Base-by-base conservation (phyloP, 2,888 invertebrate genomes). In the Protophormia terraenovae region DNA sequence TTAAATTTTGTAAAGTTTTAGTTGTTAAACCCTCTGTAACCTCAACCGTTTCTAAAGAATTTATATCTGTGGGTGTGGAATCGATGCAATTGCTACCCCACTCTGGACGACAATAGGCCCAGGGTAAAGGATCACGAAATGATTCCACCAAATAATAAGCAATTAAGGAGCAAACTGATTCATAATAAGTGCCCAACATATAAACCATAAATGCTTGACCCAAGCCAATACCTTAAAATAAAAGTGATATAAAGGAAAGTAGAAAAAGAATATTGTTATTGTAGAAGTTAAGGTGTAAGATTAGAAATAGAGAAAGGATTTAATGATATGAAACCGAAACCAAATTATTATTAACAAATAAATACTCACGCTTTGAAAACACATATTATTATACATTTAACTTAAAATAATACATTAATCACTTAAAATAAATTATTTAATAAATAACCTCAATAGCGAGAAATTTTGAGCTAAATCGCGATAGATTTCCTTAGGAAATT, bases 101-200 rank as follows among this genome's bases (percentile, higher is more conserved):
- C 82, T 93, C 93, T 2, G 92, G 89, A 45, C 93, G 91, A 88
- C 95, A 95, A 19, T 91, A 89, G 0, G 95, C 91, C 96, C 96
- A 96, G 8, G 96, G 96, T 72, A 96, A 91, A n/a, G 93, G 93
- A 3, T 93, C 88, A 67, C 93, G 93, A 90, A 95, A 95, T 24
- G 95, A 95, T 81, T 94, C 93, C 80, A 94, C 90, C 87, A 96
- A 93, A 90, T 95, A 96, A 89, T 93, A 94, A 35, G 94, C 90
- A 16, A 95, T 94, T 77, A 95, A 89, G 2, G 95, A 95, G 64
- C 90, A 90, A 84, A 92, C 88, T 35, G 94, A 94, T 86, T 94
- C 94, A 90, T 96, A 96, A 89, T 95, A 96, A 32, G 95, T 94
- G 55, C 94, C 94, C 35, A 95, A 94, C 73, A 94, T 93, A 71